A percentile compares a stretch with the other conserved stretches of the same genome.
phyloP scores from a whole-genome alignment of 2,888 invertebrate species.

The Epinotia demarniana region DNA sequence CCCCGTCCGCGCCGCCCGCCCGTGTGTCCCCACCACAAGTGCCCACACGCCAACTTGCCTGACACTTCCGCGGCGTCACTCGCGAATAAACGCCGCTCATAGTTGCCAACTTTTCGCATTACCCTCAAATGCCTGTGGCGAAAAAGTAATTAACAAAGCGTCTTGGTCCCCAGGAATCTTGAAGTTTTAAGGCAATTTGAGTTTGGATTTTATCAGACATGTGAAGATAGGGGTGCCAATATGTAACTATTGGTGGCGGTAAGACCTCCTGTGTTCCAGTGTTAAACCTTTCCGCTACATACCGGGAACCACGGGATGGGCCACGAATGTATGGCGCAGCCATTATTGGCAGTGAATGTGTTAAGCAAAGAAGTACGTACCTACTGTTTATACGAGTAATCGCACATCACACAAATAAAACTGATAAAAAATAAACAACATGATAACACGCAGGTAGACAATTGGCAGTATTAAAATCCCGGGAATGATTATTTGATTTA shows the following conservation, averaged over 20 bases:
- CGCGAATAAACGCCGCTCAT: conserved; percentile 55
- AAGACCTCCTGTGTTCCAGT: no score
- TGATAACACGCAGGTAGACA: no score
- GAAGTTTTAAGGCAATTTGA: conserved; percentile 36
- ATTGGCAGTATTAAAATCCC: no score
- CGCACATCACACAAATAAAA: no score
- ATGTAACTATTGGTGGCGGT: conserved; percentile 5
- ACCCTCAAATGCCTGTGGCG: conserved; percentile 50
- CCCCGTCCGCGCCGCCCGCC: not conserved
- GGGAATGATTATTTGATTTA: no score
- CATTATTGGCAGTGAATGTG: no score
- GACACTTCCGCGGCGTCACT: conserved; percentile 68
- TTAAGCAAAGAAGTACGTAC: no score
- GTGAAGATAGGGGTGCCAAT: conserved; percentile 27
- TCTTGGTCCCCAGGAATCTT: conserved; percentile 41
- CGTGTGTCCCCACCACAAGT: conserved; percentile 52
- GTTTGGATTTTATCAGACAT: conserved; percentile 21
- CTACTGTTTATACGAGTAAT: no score
- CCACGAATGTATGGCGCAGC: no score
- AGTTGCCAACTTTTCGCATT: conserved; percentile 77
- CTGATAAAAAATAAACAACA: no score
- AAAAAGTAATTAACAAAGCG: conserved; percentile 45
- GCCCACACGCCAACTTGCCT: conserved; percentile 75
- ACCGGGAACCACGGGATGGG: no score
- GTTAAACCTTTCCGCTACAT: no score